phyloP scores from a whole-genome alignment of 53 echinoderm and acorn worm genomes.

The Mesocentrotus franciscanus region DNA sequence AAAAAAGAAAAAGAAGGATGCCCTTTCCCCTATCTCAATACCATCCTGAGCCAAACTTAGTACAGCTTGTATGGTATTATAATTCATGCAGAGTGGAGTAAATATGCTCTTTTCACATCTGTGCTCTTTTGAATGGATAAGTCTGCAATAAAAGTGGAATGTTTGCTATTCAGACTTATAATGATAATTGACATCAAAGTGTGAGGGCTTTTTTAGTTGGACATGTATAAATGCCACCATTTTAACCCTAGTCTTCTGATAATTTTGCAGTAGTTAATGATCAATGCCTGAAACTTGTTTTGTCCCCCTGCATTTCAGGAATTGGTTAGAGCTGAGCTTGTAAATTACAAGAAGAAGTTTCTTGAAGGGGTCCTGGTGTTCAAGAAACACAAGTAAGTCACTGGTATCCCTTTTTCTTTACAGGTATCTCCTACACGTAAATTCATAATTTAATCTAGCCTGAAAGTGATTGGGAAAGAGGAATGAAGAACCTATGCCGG shows the following conservation, averaged over 20 bases:
- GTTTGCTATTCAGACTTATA: neutral
- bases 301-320: slow-evolving; percentile 60
- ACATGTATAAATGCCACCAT: neutral
- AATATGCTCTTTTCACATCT: too few relatives aligned
- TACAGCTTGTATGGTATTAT: too few relatives aligned
- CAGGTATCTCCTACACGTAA: too few relatives aligned
- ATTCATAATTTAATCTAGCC: too few relatives aligned
- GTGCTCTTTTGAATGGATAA: too few relatives aligned
- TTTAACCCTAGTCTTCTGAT: neutral
- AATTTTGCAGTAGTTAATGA: neutral
- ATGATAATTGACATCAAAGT: neutral
- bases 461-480: neutral
- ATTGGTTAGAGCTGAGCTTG: slow-evolving; percentile 78
- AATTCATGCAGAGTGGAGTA: too few relatives aligned
- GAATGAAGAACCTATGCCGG: neutral
- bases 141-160: too few relatives aligned
- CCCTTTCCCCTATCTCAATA: too few relatives aligned
- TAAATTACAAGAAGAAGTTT: slow-evolving; percentile 67
- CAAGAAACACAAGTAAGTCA: slow-evolving; percentile 83
- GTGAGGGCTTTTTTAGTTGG: too few relatives aligned
- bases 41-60: too few relatives aligned
- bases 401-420: neutral
- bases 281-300: neutral
- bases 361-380: slow-evolving; percentile 80
- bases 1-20: too few relatives aligned